These are phyloP conservation scores for Cantharis nigra DNA, from an alignment of 2,888 invertebrate genomes.

Conservation along the genomic window DNA sequence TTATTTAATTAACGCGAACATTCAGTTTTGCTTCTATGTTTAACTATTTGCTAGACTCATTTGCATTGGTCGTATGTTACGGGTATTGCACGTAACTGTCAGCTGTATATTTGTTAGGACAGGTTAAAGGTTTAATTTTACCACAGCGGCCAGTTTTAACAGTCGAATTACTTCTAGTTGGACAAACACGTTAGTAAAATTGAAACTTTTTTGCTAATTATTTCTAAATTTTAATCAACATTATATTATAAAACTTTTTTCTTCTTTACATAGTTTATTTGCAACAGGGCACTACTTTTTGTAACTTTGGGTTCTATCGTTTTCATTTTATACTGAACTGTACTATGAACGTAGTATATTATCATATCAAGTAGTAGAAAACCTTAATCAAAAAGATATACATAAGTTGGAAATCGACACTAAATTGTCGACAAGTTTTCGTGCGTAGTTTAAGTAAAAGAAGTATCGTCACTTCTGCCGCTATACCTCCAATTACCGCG, in stretches of 20 bases:
- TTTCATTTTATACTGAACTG: no score
- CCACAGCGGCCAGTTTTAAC: constrained; percentile 14
- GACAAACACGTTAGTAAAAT: constrained; percentile 10
- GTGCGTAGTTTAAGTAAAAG: no score
- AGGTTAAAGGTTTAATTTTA: constrained; percentile 22
- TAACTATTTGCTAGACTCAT: constrained; percentile 15
- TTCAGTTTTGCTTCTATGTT: constrained; percentile 2
- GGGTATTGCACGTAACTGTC: constrained; percentile 12
- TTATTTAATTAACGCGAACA: constrained; percentile 18
- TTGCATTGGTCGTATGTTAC: constrained; percentile 16
- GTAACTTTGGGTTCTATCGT: no score
- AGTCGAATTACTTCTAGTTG: constrained; percentile 22
- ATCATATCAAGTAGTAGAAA: no score
- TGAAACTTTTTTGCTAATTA: constrained; percentile 5
- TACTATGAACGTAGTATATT: no score
- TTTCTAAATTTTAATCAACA: neutral
- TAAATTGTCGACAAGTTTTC: no score
- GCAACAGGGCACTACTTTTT: no score
- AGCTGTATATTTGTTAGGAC: constrained; percentile 13
- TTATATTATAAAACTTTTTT: neutral
- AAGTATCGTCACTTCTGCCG: no score
- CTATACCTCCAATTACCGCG: no score
- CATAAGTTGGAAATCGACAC: no score
- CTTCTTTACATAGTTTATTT: no score
- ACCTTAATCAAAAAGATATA: no score